Evolutionary conservation across 2,888 invertebrate species (phyloP).

Genomic region (Andrena dorsata): DNA sequence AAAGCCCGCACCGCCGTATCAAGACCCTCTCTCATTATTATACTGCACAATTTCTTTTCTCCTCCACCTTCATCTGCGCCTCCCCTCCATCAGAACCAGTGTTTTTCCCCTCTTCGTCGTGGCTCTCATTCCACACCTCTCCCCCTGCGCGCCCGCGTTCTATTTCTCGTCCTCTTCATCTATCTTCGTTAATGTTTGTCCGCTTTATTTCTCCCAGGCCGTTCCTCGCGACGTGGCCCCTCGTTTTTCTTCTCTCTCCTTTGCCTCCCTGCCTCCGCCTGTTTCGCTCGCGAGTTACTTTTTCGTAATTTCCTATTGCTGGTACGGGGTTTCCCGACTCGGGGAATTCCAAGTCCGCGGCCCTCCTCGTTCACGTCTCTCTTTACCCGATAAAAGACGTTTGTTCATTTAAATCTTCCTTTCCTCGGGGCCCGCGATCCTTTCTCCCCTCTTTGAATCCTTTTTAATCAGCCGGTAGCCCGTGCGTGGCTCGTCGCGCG

Average conservation of each 20-base stretch:
- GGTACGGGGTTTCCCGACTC: slow-evolving; percentile 39
- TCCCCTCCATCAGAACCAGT: not conserved
- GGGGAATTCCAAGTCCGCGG: slow-evolving; percentile 16
- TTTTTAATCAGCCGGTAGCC: slow-evolving; percentile 1
- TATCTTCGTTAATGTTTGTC: slow-evolving; percentile 59
- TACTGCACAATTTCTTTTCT: slow-evolving; percentile 16
- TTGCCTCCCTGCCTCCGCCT: not conserved
- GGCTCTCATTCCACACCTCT: slow-evolving; percentile 8
- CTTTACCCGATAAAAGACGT: slow-evolving; percentile 18
- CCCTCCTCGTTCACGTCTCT: not conserved
- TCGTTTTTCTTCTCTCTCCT: slow-evolving; percentile 52
- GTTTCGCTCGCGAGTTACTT: slow-evolving; percentile 45
- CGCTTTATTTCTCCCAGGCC: slow-evolving; percentile 56
- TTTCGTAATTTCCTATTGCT: slow-evolving; percentile 56
- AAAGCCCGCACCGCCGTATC: not conserved
- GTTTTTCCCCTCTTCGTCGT: slow-evolving; percentile 10
- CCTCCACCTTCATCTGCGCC: not conserved
- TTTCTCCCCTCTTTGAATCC: not conserved
- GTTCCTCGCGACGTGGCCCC: slow-evolving; percentile 40
- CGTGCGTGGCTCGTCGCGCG: not conserved
- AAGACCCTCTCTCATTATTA: slow-evolving; percentile 30
- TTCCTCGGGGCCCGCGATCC: not conserved
- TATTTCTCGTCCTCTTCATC: slow-evolving; percentile 53
- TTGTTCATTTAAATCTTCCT: slow-evolving; percentile 16
- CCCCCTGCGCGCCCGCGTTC: slow-evolving; percentile 1